Evolutionary conservation across 1,140 invertebrate species (phyloP), one percentile per base, ranked within the genome.

Genomic region (Helicoverpa armigera): DNA sequence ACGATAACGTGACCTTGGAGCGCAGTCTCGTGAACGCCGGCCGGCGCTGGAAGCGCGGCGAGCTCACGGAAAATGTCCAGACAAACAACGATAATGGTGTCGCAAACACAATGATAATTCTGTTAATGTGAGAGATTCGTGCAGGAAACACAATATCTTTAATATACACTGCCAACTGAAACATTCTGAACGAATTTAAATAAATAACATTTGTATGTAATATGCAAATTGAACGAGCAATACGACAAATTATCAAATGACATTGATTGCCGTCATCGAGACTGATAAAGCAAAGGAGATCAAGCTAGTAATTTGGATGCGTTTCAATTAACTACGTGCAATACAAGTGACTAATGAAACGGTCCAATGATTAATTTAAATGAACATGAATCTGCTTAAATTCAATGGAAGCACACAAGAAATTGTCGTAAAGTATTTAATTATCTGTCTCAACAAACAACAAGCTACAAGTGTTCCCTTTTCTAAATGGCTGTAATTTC

Each of bases 1-100:
- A 88, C 90, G 93, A 94, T 94, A 94, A 94, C 91, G 89, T 91
- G 92, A 94, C 93, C 93, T 94, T 94, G 91, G 85, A 78, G 79
- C 86, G 88, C 88, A 89, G 85, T 88, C 89, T 89, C 89, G 91
- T 90, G 88, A 90, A 89, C 87, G 89, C 91, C 92, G 92, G 90
- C 92, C 93, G 92, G 90, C 91, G 85, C 86, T 90, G 86, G 86
- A 89, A 87, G 87, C 88, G 86, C 87, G 86, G 35, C 88, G 83
- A 85, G 85, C 89, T 87, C 84, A 86, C 88, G 88, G 89, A 88
- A 92, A 92, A 91, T 88, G 84, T 88, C 85, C 88, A 90, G 85
- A 89, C 91, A 92, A 91, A 92, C 90, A 92, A 89, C 84, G 87
- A 90, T 92, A 91, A 88, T 88, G 79, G 75, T 80, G 81, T 75